Conservation (phyloP, 1,140 invertebrate species). For the Drosophila takahashii region DNA sequence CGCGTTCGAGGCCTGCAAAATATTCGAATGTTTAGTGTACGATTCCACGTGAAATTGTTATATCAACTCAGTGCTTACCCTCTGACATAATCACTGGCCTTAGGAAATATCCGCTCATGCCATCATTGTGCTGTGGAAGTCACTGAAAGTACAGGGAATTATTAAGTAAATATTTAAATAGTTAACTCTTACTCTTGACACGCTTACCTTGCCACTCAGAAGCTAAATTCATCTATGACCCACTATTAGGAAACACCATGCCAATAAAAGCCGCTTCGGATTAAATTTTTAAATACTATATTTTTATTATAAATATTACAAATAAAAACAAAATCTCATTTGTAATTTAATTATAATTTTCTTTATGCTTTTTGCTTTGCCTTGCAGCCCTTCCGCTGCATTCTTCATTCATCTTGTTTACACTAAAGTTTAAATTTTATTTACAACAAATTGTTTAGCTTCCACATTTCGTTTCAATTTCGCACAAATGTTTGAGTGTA, state of each 20-base stretch:
- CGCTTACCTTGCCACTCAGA: neutral
- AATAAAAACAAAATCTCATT: constrained; percentile 84
- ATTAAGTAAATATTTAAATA: neutral
- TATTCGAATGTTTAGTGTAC: constrained; percentile 17
- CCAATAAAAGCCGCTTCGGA: neutral
- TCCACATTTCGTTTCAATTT: constrained; percentile 68
- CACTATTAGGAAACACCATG: neutral
- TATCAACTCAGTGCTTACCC: constrained; percentile 29
- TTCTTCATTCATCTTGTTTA: constrained; percentile 56
- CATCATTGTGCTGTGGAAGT: neutral
- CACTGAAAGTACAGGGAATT: constrained; percentile 8
- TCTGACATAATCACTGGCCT: constrained; percentile 47
- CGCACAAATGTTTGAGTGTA: constrained; percentile 55
- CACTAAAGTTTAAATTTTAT: constrained; percentile 80
- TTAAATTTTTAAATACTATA: constrained; percentile 84
- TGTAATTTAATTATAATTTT: constrained; percentile 81
- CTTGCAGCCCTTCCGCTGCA: constrained; percentile 44
- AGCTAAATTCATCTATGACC: neutral
- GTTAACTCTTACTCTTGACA: accelerated
- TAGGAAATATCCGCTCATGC: neutral
- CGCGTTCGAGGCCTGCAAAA: constrained; percentile 43
- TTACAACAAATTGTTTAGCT: constrained; percentile 83
- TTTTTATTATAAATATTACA: constrained; percentile 84
- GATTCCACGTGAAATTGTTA: constrained; percentile 28
- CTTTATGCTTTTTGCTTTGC: constrained; percentile 63